phyloP scores from a whole-genome alignment of 2,797 vertebrate species.

The Apogon talboti region DNA sequence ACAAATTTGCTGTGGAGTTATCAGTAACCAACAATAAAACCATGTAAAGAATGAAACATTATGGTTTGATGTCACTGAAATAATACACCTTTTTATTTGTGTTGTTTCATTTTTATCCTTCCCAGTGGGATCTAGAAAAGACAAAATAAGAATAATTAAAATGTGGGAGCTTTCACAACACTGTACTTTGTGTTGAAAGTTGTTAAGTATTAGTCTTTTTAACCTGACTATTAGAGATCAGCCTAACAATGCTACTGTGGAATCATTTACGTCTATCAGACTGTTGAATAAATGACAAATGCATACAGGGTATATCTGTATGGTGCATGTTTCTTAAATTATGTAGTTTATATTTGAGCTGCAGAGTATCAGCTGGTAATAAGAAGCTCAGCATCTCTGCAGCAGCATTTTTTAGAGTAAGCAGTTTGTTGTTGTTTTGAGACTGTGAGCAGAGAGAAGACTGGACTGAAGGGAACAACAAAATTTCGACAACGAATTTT shows the following conservation, averaged over 20 bases:
- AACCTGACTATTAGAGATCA: too few relatives aligned
- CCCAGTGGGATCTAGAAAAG: background rate
- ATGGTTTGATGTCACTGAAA: background rate
- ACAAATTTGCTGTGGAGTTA: background rate
- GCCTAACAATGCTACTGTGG: too few relatives aligned
- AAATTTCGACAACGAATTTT: constrained; percentile 3
- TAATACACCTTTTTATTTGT: constrained; percentile 8
- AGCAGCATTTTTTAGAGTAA: constrained; percentile 16
- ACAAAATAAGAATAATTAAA: too few relatives aligned
- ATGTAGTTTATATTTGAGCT: constrained; percentile 27
- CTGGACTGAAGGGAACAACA: constrained; percentile 6
- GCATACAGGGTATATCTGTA: background rate
- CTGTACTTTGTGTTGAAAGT: too few relatives aligned
- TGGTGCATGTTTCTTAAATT: constrained; percentile 19
- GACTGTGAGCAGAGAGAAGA: background rate
- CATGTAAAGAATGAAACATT: too few relatives aligned
- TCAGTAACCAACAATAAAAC: background rate
- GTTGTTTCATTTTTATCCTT: constrained; percentile 1
- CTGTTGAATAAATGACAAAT: too few relatives aligned
- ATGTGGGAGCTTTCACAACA: too few relatives aligned
- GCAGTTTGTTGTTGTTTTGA: constrained; percentile 22
- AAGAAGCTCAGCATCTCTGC: constrained; percentile 27
- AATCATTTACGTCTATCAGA: too few relatives aligned
- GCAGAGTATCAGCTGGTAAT: constrained; percentile 32
- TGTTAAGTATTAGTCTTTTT: too few relatives aligned